These are phyloP conservation scores for Leptinotarsa undecemlineata DNA, from an alignment of 1,140 invertebrate species.

Conservation along the genomic window DNA sequence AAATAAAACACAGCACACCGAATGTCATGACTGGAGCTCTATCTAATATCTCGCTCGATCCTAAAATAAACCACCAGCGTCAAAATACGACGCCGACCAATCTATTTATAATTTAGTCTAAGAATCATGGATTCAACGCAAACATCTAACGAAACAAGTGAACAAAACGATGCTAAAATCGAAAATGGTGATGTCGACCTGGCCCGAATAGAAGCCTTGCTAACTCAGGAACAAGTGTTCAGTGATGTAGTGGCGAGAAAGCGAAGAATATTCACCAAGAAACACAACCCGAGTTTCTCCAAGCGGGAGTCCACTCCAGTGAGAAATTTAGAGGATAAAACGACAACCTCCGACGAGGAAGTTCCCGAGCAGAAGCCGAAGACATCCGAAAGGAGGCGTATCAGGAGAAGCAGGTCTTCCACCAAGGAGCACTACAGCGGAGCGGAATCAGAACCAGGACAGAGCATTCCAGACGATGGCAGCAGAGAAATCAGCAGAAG, in stretches of 20 bases:
- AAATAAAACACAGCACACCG: too few species aligned
- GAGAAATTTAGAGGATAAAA: constrained; percentile 34
- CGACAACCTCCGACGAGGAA: constrained; percentile 35
- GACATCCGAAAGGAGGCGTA: constrained; percentile 42
- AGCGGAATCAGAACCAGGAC: constrained; percentile 15
- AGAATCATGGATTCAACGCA: constrained; percentile 43
- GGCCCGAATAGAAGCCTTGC: constrained; percentile 51
- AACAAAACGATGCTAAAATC: constrained; percentile 37
- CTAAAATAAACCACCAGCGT: not conserved
- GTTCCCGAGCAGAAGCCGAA: constrained; percentile 36
- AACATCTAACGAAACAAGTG: constrained; percentile 38
- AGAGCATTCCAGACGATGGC: not conserved
- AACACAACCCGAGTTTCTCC: constrained; percentile 54
- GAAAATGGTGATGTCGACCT: constrained; percentile 38
- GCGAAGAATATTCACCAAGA: constrained; percentile 60
- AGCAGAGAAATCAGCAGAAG: not conserved
- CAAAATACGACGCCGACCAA: not conserved
- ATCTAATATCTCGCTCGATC: constrained; percentile 1
- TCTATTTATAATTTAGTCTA: constrained; percentile 41
- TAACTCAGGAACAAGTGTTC: constrained; percentile 55
- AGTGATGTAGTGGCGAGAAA: constrained; percentile 57
- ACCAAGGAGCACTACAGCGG: constrained; percentile 34
- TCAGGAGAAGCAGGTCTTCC: constrained; percentile 33
- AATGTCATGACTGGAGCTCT: not conserved
- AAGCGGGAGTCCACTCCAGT: constrained; percentile 48